A percentile compares a stretch with the other conserved stretches of the same genome.
Conservation (phyloP, 2,797 vertebrate species). For the Enteromius thamalakanensis region DNA sequence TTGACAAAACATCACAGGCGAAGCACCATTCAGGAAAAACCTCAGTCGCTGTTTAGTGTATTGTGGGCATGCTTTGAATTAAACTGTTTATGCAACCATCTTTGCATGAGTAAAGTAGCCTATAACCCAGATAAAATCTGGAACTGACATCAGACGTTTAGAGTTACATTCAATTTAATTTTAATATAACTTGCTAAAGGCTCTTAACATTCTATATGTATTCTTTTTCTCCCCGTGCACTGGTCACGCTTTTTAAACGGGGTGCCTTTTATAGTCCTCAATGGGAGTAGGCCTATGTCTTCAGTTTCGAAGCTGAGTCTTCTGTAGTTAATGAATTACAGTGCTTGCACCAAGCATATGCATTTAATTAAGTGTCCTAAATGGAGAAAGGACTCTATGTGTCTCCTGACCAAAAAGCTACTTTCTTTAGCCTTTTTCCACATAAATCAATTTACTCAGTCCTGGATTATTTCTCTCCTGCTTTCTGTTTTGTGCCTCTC, state of each 20-base stretch:
- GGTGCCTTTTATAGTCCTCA: background rate
- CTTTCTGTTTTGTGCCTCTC: slow-evolving; percentile 4
- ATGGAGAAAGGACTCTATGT: slow-evolving; percentile 16
- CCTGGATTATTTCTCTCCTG: background rate
- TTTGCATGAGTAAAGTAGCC: slow-evolving; percentile 14
- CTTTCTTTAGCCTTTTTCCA: slow-evolving; percentile 18
- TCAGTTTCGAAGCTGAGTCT: background rate
- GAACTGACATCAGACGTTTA: background rate
- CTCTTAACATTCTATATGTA: background rate
- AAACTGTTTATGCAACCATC: slow-evolving; percentile 11
- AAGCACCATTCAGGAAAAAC: background rate
- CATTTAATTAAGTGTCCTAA: slow-evolving; percentile 4
- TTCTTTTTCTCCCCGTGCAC: background rate
- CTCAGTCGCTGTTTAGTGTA: slow-evolving; percentile 9
- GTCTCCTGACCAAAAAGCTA: background rate
- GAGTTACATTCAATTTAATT: too few species aligned
- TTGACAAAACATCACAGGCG: background rate
- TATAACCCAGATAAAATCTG: slow-evolving; percentile 31
- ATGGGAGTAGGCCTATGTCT: background rate
- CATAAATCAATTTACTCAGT: slow-evolving; percentile 14
- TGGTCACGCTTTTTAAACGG: background rate
- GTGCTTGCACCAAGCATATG: background rate
- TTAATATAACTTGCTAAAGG: background rate
- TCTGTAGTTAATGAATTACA: slow-evolving; percentile 31
- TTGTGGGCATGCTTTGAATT: slow-evolving; percentile 35